Base-by-base conservation (phyloP, 1,140 invertebrate species). In the Samia ricini region DNA sequence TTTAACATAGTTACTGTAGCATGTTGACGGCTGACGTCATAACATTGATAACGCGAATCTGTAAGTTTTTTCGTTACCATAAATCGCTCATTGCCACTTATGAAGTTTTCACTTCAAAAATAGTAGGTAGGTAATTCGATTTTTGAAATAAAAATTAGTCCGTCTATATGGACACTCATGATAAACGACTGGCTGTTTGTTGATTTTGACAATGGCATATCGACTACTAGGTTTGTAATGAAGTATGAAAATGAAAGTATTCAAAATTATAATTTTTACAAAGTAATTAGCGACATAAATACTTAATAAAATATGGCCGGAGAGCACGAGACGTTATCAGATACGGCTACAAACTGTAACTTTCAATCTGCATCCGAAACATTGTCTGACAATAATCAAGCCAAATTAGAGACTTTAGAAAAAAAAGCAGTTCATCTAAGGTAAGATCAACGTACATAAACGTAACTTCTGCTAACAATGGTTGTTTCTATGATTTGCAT, bases 361-460 rank as follows among this genome's bases (percentile, higher is more conserved):
- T 64, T 81, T 6, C 67, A 72, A 59, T 76, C 83, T 15, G 72
- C 73, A 61, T 84, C 83, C 21, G 87, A 88, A 69, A 79, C 77
- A 7, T 23, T 84, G 42, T 83, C 85, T 56, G 86, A 88, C 52
- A 74, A 73, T 48, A 81, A 78, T 68, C 87, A 88, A 75, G 75
- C 79, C 8, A 88, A 77, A 78, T 68, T 83, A 65, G 87, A 89
- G 67, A 74, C 83, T n/a, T 72, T 89, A 63, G 87, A 87, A 59
- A 89, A 89, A 72, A 89, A 89, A 67, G 85, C 87, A 57, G 81
- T 87, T 56, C 87, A 89, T 64, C 64, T 89, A 68, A 86, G 87
- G 87, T 89, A 56, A 49, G 4, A 55, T 22, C 33, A 12, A 8
- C 8, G 12, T 5, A 42, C 10, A 42, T 42, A 15, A 42, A n/a